These are phyloP conservation scores for Brachionus sp. DNA, from an alignment of 1,140 invertebrate genomes.

Conservation along the genomic window DNA sequence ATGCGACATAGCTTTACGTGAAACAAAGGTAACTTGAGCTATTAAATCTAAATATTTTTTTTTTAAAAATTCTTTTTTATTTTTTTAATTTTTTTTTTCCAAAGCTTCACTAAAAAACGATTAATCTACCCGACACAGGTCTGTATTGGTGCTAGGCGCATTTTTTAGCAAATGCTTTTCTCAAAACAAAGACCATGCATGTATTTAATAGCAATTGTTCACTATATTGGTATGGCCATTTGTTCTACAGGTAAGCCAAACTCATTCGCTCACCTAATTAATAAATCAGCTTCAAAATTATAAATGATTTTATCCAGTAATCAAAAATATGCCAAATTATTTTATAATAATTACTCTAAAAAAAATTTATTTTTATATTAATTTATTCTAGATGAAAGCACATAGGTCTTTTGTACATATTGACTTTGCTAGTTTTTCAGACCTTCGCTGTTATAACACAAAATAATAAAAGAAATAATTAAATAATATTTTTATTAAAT, in stretches of 20 bases:
- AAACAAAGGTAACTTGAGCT: conserved; percentile 24
- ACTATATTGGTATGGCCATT: background rate
- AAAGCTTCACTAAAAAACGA: background rate
- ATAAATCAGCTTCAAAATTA: no score
- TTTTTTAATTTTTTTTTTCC: background rate
- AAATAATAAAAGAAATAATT: no score
- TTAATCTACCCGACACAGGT: background rate
- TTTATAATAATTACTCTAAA: no score
- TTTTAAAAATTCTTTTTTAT: conserved; percentile 9
- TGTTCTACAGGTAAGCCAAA: background rate
- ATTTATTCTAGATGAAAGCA: no score
- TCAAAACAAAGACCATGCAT: background rate
- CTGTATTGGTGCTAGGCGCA: background rate
- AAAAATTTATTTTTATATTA: no score
- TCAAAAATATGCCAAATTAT: no score
- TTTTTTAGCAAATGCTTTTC: background rate
- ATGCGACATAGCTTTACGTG: conserved; percentile 29
- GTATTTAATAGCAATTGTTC: background rate
- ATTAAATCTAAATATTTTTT: background rate
- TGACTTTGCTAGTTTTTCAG: no score
- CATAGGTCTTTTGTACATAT: no score
- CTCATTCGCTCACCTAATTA: no score
- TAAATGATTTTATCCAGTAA: no score
- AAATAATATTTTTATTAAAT: no score
- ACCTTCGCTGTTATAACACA: no score